phyloP scores from a whole-genome alignment of 2,888 invertebrate species.

The Leucoptera coffeella region DNA sequence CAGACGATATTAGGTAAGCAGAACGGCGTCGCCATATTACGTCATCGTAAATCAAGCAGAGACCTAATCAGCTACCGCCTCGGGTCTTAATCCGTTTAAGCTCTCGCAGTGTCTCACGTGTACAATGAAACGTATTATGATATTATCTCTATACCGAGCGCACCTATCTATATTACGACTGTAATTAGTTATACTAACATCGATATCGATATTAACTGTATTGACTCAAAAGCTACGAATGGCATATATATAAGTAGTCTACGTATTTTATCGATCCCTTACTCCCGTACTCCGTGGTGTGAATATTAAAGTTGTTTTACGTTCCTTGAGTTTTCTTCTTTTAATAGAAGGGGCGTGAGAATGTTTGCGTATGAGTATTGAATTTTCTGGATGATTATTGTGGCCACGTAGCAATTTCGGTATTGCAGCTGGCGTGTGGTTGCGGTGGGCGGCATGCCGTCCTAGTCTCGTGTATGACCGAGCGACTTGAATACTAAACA shows the following conservation, averaged over 20 bases:
- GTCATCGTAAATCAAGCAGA: conserved; percentile 45
- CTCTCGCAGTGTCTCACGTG: conserved; percentile 33
- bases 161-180: conserved; percentile 10
- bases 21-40: conserved; percentile 24
- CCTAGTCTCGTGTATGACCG: conserved; percentile 11
- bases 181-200: too few relatives aligned
- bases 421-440: conserved; percentile 27
- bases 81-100: conserved; percentile 37
- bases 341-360: conserved; percentile 2
- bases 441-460: conserved; percentile 17
- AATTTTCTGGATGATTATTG: conserved; percentile 6
- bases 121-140: conserved; percentile 32
- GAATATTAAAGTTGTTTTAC: conserved; percentile 6
- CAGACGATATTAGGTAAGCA: conserved; percentile 31
- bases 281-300: too few relatives aligned
- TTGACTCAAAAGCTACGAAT: too few relatives aligned
- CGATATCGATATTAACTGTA: too few relatives aligned
- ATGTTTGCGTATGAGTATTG: conserved; percentile 4
- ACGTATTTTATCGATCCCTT: too few relatives aligned
- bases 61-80: conserved; percentile 40
- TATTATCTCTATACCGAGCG: conserved; percentile 13
- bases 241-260: too few relatives aligned
- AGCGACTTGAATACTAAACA: conserved; percentile 26
- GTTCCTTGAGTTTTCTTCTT: conserved; percentile 8
- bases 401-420: conserved; percentile 37